Evolutionary conservation across 1,140 invertebrate species (phyloP).

Genomic region (Hirudo medicinalis): DNA sequence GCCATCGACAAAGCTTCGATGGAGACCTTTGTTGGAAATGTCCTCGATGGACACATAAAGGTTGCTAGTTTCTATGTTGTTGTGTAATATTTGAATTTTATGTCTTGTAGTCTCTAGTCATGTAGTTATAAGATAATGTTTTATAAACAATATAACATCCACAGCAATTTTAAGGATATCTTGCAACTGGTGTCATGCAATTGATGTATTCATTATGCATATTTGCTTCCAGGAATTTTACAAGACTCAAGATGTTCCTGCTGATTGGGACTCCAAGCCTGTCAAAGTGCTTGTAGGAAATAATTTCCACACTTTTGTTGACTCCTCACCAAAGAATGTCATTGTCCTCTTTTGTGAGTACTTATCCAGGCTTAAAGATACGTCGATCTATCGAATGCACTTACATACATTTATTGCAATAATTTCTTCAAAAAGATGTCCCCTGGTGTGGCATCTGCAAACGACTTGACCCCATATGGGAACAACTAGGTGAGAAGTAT

Average conservation of each 20-base stretch:
- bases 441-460: slow-evolving; percentile 99
- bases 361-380: not conserved
- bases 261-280: slow-evolving; percentile 88
- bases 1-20: slow-evolving; percentile 66
- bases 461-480: slow-evolving; percentile 86
- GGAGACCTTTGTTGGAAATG: slow-evolving; percentile 68
- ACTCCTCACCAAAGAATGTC: slow-evolving; percentile 75
- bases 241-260: slow-evolving; percentile 78
- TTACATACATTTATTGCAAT: too few relatives aligned
- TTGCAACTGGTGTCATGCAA: not conserved
- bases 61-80: slow-evolving; percentile 29
- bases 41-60: slow-evolving; percentile 80
- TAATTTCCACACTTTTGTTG: slow-evolving; percentile 87
- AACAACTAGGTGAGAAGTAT: slow-evolving; percentile 66
- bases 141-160: too few relatives aligned
- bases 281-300: slow-evolving; percentile 85
- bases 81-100: not conserved
- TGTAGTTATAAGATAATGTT: too few relatives aligned
- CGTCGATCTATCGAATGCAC: too few relatives aligned
- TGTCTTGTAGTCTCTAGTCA: not conserved
- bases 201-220: not conserved
- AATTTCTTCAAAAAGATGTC: slow-evolving; percentile 56
- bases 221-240: slow-evolving; percentile 51
- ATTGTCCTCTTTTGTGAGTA: slow-evolving; percentile 82
- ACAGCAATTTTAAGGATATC: too few relatives aligned